phyloP scores from a whole-genome alignment of 2,113 vertebrate genomes.

The Bubo bubo region DNA sequence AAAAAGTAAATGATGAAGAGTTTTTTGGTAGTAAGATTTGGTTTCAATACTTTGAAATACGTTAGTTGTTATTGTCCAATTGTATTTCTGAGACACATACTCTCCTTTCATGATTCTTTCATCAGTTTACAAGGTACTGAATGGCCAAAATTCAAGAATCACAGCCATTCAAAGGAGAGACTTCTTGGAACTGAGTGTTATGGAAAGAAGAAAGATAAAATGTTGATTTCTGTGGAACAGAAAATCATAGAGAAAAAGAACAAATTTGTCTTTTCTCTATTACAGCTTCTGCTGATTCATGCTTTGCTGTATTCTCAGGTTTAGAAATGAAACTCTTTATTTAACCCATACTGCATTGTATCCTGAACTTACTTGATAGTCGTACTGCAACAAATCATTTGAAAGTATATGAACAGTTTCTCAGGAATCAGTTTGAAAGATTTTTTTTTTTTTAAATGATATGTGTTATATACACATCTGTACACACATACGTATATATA shows the following conservation, averaged over 20 bases:
- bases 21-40: not conserved
- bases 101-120: not conserved
- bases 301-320: not conserved
- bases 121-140: not conserved
- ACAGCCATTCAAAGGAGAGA: not conserved
- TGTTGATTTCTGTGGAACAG: not conserved
- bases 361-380: not conserved
- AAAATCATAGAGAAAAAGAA: not conserved
- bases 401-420: not conserved
- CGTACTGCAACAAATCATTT: not conserved
- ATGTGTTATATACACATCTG: not conserved
- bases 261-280: not conserved
- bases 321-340: not conserved
- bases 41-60: not conserved
- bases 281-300: not conserved
- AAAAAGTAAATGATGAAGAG: not conserved
- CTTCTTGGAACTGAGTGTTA: not conserved
- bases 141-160: not conserved
- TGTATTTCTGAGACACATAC: not conserved
- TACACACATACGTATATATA: too few species aligned
- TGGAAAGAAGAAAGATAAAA: not conserved
- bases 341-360: not conserved
- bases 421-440: not conserved
- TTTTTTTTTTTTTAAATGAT: not conserved
- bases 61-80: not conserved